Base-by-base conservation (phyloP, 2,888 invertebrate species). In the Aleiodes alternator region DNA sequence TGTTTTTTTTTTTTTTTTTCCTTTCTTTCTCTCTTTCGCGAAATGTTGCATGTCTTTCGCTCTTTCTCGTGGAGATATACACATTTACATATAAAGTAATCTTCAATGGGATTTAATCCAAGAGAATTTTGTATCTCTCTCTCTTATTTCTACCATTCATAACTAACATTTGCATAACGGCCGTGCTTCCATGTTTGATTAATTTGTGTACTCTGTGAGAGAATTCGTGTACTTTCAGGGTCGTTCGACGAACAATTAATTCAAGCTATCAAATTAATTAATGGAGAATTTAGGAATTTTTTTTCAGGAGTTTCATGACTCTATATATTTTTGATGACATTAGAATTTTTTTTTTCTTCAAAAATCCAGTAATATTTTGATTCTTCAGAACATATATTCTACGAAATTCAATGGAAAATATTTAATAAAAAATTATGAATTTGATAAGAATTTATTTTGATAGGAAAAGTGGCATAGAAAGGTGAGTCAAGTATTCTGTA, bases 141-240 rank as follows among this genome's bases (percentile, higher is more conserved):
- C 43, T 43, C 43, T 43, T 43, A 4, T 43, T 43, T 71, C 68
- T 43, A 75, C 76, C 76, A 77, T 79, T 79, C 77, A 76, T 77
- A 74, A 79, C 61, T 66, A 48, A 48, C 48, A 79, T 79, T 79
- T 79, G 77, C 79, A 79, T 79, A 79, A 79, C 76, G 73, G 79
- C 70, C 70, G 48, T 23, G 71, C 70, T 71, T 71, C 71, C 71
- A 59, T 48, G 59, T 31, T 59, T 59, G 59, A 57, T 71, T 50
- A 71, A 71, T 71, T 71, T 23, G 71, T 69, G 50, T 55, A 51
- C 55, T 31, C 55, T 16, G 9, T 61, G 34, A 29, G 53, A 34
- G 50, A 48, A 70, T 70, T 56, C 11, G 56, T 34, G 34, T 29
- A 56, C 16, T 12, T 16, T 56, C 56, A 56, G 29, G 56, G 56